phyloP scores from a whole-genome alignment of 2,113 vertebrate genomes.

The Psittacara wagleri region DNA sequence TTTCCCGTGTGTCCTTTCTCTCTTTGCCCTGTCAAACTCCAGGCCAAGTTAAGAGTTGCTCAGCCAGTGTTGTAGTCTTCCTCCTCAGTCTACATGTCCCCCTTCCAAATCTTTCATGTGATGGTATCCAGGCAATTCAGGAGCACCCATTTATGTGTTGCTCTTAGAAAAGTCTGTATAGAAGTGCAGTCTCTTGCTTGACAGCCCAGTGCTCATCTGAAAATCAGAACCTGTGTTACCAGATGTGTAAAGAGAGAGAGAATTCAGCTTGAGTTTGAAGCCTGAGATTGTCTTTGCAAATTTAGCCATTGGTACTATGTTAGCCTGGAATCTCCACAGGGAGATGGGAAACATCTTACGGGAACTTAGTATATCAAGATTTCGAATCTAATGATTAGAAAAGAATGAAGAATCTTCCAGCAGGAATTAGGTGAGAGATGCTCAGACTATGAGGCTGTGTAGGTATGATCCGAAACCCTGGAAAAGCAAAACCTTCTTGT shows the following conservation, averaged over 20 bases:
- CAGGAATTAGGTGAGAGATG: not conserved
- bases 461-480: not conserved
- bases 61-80: not conserved
- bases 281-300: not conserved
- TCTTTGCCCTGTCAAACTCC: not conserved
- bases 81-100: not conserved
- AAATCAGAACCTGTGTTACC: not conserved
- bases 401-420: not conserved
- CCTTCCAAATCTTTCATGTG: not conserved
- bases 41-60: not conserved
- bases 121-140: not conserved
- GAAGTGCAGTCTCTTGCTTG: not conserved
- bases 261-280: not conserved
- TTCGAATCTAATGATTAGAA: not conserved
- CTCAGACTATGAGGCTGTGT: not conserved
- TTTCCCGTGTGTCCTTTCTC: not conserved
- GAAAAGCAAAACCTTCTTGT: not conserved
- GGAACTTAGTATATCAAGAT: too few relatives aligned
- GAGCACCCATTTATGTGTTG: not conserved
- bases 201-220: not conserved
- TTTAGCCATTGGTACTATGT: not conserved
- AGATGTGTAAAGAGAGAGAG: not conserved
- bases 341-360: not conserved
- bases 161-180: not conserved
- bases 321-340: not conserved